A percentile compares a stretch with the other conserved stretches of the same genome.
Evolutionary conservation across 2,113 vertebrate species (phyloP).

Genomic region (Oryzias curvinotus): DNA sequence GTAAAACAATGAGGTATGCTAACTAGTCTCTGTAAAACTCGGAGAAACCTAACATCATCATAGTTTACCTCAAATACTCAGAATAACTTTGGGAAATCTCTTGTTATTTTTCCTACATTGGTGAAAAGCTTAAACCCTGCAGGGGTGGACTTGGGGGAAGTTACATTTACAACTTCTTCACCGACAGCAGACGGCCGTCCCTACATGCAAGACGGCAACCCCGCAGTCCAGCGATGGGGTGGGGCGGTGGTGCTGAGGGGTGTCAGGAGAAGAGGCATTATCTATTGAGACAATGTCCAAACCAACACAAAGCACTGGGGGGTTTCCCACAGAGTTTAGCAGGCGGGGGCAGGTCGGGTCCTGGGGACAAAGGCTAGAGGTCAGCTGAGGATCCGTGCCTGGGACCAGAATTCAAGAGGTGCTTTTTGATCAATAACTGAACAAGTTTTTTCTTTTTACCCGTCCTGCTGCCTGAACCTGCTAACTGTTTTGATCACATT

Average conservation of each 20-base stretch:
- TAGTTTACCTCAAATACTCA: too few relatives aligned
- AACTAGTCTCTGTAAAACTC: too few relatives aligned
- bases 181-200: slow-evolving; percentile 18
- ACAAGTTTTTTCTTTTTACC: not conserved
- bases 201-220: slow-evolving; percentile 19
- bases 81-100: too few relatives aligned
- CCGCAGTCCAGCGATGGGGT: slow-evolving; percentile 34
- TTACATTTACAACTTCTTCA: not conserved
- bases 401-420: slow-evolving; percentile 22
- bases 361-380: slow-evolving; percentile 63
- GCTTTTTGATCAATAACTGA: not conserved
- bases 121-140: too few relatives aligned
- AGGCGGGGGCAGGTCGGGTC: slow-evolving; percentile 45
- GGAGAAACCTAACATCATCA: too few relatives aligned
- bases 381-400: slow-evolving; percentile 44
- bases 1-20: too few relatives aligned
- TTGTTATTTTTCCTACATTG: too few relatives aligned
- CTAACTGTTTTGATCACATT: not conserved
- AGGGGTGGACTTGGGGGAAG: too few relatives aligned
- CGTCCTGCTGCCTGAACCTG: not conserved
- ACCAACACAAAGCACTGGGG: slow-evolving; percentile 64
- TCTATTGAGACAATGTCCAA: slow-evolving; percentile 60
- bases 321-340: slow-evolving; percentile 73
- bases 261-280: slow-evolving; percentile 58
- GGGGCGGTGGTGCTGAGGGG: slow-evolving; percentile 26